Base-by-base conservation (phyloP, 2,888 invertebrate species). In the Tetranychus piercei region DNA sequence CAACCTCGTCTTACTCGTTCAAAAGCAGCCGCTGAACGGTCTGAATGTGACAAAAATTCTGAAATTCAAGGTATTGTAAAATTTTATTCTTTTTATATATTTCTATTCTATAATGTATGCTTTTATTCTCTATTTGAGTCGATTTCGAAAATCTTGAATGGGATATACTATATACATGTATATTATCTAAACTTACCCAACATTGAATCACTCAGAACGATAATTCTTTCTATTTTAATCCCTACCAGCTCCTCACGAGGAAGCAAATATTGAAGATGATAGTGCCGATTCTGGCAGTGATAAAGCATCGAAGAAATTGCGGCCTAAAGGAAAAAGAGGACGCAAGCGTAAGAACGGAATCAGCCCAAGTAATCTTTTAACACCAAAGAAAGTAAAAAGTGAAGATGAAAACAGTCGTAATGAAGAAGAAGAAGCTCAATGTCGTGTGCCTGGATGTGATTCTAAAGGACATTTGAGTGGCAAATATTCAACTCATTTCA, bases 401-500 rank as follows among this genome's bases (percentile, higher is more conserved):
- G 23, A 55, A 34, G 6, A 73, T 23, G 11, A 64, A 6, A 22
- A 73, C 18, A 11, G 22, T 73, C 55, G 45, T 64, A 8, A 34
- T 64, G 22, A 64, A 3, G 18, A 73, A 22, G 64, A 73, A 73
- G 65, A 73, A 72, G 22, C n/a, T 23, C 11, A 23, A 6, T 94
- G 94, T 82, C 93, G 93, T 0, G 86, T 94, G 11, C 88, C 91
- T 74, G 90, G 85, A 7, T 95, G 90, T 74, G 91, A 94, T 81
- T 94, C 94, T 1, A 23, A 22, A 71, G 79, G 79, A 1, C 79
- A 79, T 76, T 72, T 80, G 64, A 78, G 77, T 77, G 80, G 80
- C 3, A 79, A 76, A 71, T 76, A 77, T 74, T 79, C 79, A 11
- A 73, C 77, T n/a, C 96, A 96, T 84, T 92, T 93, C 82, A 90